These are phyloP conservation scores for Tridacna crocea DNA, from an alignment of 2,888 invertebrate genomes.

Conservation along the genomic window DNA sequence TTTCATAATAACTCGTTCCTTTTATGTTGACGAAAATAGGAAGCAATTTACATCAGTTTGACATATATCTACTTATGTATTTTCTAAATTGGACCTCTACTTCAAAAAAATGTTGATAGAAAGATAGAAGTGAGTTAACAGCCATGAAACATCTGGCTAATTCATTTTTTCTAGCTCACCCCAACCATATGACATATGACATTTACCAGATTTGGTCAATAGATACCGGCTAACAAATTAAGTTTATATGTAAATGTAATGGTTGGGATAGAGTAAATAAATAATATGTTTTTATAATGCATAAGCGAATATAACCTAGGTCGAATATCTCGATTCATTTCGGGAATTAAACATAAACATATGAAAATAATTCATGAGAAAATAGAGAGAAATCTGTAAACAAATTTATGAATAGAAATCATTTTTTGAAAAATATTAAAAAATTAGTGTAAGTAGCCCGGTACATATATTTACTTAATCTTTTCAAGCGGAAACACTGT, in stretches of 20 bases:
- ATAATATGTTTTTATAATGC: no score
- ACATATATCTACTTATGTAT: background rate
- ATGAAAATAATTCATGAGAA: no score
- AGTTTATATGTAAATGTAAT: slow-evolving; percentile 22
- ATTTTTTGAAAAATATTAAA: no score
- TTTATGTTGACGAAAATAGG: background rate
- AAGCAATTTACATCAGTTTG: background rate
- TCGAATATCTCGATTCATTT: background rate
- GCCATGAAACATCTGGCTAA: slow-evolving; percentile 24
- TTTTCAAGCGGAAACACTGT: no score
- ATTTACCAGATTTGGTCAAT: slow-evolving; percentile 23
- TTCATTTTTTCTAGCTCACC: slow-evolving; percentile 6
- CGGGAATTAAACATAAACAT: no score
- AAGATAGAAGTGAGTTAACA: background rate
- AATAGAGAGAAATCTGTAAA: no score
- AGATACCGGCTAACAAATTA: slow-evolving; percentile 20
- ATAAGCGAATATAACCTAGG: background rate
- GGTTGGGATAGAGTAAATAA: no score
- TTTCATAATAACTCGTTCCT: no score
- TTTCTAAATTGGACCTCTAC: background rate
- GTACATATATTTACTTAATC: no score
- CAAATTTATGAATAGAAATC: no score
- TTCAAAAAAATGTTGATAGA: slow-evolving; percentile 12
- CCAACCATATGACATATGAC: slow-evolving; percentile 21
- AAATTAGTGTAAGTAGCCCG: no score